These are phyloP conservation scores for Cryptoblepharus egeriae DNA, from an alignment of 2,797 vertebrate species.

Conservation along the genomic window DNA sequence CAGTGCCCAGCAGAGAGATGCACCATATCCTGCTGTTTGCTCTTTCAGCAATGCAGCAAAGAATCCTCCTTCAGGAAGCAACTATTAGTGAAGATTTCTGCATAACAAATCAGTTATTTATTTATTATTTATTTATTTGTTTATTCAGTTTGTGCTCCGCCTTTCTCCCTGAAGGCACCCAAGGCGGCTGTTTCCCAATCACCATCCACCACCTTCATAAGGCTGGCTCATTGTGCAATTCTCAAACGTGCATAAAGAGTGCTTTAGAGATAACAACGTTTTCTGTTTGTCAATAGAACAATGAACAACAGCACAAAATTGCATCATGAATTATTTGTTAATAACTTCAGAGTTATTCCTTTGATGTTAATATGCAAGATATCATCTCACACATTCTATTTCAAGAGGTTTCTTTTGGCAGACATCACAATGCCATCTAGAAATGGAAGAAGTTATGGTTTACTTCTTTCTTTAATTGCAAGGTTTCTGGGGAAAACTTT, in stretches of 20 bases:
- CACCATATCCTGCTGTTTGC: neutral
- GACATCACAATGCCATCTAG: neutral
- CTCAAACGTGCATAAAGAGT: neutral
- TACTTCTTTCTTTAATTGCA: too few relatives aligned
- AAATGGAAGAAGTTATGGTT: neutral
- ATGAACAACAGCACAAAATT: neutral
- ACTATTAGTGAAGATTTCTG: too few relatives aligned
- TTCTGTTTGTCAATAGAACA: neutral
- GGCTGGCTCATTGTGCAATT: neutral
- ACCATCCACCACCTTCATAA: neutral
- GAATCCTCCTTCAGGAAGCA: neutral
- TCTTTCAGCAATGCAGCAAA: neutral
- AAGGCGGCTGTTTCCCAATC: too few relatives aligned
- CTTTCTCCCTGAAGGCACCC: too few relatives aligned
- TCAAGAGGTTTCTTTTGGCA: neutral
- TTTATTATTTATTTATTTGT: too few relatives aligned
- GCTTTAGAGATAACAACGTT: neutral
- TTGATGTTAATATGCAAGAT: neutral
- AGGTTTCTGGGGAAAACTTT: neutral
- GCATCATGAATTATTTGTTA: neutral
- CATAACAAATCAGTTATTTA: too few relatives aligned
- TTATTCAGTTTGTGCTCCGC: too few relatives aligned
- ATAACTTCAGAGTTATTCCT: neutral
- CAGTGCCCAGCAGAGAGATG: neutral
- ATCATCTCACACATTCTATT: neutral